A percentile compares a stretch with the other conserved stretches of the same genome.
phyloP scores from a whole-genome alignment of 2,888 invertebrate genomes.

The Adelognathus sp. region DNA sequence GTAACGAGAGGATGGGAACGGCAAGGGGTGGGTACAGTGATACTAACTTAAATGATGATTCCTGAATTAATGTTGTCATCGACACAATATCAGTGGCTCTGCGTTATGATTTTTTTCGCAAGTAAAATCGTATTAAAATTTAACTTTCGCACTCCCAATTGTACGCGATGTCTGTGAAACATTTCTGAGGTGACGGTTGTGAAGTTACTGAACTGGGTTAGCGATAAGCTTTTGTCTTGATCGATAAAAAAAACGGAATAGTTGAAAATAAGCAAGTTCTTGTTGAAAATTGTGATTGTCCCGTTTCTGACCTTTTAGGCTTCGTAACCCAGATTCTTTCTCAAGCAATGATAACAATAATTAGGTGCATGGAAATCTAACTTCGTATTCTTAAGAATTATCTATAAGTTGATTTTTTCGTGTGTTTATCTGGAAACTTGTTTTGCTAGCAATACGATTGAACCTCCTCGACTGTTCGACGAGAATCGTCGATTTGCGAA shows the following conservation, averaged over 20 bases:
- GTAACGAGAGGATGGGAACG: not conserved
- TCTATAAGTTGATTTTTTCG: not conserved
- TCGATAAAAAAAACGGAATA: conserved; percentile 5
- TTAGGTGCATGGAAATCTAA: not conserved
- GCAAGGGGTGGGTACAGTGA: too few relatives aligned
- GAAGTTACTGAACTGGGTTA: conserved; percentile 9
- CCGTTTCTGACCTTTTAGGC: conserved; percentile 7
- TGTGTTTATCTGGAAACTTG: too few relatives aligned
- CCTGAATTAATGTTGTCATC: not conserved
- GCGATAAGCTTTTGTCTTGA: conserved; percentile 22
- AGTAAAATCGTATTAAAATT: not conserved
- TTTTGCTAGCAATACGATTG: not conserved
- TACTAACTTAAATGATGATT: not conserved
- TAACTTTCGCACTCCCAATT: not conserved
- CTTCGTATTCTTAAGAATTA: not conserved
- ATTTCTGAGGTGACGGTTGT: not conserved
- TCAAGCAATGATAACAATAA: not conserved
- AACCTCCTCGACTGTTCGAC: not conserved
- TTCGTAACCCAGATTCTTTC: not conserved
- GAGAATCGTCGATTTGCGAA: not conserved
- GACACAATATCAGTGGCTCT: not conserved
- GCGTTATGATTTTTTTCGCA: not conserved
- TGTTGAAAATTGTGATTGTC: not conserved
- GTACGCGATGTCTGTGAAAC: not conserved
- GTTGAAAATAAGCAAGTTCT: not conserved